phyloP scores from a whole-genome alignment of 2,888 invertebrate species.

The Drosophila melanocephala region DNA sequence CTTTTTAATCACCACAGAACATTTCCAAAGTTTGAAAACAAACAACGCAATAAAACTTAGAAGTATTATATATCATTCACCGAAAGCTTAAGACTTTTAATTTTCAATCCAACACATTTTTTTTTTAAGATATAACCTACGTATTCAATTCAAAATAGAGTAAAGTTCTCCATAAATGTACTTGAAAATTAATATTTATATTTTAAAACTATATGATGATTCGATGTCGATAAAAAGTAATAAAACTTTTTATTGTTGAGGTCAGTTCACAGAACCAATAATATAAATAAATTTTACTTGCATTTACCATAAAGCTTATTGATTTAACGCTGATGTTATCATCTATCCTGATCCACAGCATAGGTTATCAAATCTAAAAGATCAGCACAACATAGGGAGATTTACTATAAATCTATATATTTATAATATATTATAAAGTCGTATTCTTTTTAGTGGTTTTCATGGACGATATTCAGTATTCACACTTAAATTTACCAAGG shows the following conservation, averaged over 20 bases:
- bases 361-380: too few relatives aligned
- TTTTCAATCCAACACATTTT: neutral
- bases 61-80: neutral
- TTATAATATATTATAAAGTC: too few relatives aligned
- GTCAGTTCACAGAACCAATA: neutral
- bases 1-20: neutral
- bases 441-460: too few relatives aligned
- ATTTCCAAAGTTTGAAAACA: neutral
- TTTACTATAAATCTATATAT: too few relatives aligned
- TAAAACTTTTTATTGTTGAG: neutral
- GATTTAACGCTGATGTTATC: too few relatives aligned
- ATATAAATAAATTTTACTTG: neutral
- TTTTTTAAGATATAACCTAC: neutral
- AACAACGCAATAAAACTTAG: rapidly evolving
- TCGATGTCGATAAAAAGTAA: neutral
- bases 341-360: too few relatives aligned
- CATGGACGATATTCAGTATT: too few relatives aligned
- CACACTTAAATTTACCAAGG: too few relatives aligned
- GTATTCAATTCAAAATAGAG: neutral
- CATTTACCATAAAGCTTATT: too few relatives aligned
- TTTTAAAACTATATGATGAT: neutral
- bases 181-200: neutral
- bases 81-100: neutral
- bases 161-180: neutral
- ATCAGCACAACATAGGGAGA: too few relatives aligned